Conservation (phyloP, 2,888 invertebrate genomes). For the Punctoribates punctum region DNA sequence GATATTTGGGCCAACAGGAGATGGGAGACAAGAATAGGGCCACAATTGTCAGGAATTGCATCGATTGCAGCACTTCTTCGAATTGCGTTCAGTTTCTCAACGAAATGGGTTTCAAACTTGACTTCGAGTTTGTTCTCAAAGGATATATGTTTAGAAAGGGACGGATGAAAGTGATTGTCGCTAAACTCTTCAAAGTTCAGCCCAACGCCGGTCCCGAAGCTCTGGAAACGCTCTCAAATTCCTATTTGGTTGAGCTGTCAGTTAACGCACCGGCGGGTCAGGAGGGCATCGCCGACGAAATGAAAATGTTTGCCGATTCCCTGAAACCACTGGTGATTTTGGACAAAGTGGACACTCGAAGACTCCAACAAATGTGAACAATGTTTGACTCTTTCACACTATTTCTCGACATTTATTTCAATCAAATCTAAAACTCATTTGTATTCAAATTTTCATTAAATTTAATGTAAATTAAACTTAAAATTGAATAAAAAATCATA, state of each 20-base stretch:
- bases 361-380: constrained; percentile 47
- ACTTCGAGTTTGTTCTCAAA: constrained; percentile 88
- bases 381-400: no score
- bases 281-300: constrained; percentile 92
- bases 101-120: constrained; percentile 58
- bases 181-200: constrained; percentile 60
- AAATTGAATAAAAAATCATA: no score
- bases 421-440: no score
- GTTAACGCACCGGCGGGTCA: constrained; percentile 84
- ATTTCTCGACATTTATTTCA: no score
- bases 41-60: constrained; percentile 82
- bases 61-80: constrained; percentile 60
- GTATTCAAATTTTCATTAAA: no score
- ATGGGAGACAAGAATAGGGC: constrained; percentile 78
- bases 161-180: constrained; percentile 92
- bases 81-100: constrained; percentile 42
- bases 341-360: constrained; percentile 80
- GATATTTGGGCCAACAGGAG: constrained; percentile 88
- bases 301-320: constrained; percentile 91
- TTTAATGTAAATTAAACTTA: no score
- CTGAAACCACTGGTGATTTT: constrained; percentile 83
- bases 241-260: constrained; percentile 88
- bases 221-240: constrained; percentile 80
- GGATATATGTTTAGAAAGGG: constrained; percentile 95
- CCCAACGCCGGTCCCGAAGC: constrained; percentile 52